Conservation (phyloP, 2,888 invertebrate genomes). For the Flabesymbios commensalis region DNA sequence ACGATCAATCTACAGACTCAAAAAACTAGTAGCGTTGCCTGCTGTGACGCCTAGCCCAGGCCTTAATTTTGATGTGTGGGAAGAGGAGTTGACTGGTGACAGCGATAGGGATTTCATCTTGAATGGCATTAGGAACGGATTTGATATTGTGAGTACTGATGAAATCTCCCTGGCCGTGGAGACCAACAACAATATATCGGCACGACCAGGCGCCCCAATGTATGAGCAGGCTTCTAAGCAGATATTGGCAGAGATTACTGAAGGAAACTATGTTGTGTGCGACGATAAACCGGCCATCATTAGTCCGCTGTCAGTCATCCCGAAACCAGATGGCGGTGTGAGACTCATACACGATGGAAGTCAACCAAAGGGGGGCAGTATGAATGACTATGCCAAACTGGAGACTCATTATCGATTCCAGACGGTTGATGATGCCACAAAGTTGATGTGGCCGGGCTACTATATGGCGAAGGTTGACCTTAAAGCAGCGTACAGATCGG, state of each 20-base stretch:
- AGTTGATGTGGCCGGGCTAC: neutral
- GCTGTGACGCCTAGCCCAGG: no score
- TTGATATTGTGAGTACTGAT: neutral
- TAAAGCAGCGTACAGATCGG: neutral
- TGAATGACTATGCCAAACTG: neutral
- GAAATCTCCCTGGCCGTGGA: neutral
- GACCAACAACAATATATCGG: neutral
- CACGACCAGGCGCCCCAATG: neutral
- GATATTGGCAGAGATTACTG: neutral
- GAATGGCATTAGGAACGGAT: neutral
- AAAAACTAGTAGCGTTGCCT: no score
- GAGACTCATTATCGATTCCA: neutral
- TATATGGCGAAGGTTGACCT: constrained; percentile 3
- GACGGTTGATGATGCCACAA: neutral
- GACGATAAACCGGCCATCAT: neutral
- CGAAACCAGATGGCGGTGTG: neutral
- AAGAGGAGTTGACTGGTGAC: neutral
- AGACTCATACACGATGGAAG: neutral
- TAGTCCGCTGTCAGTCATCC: neutral
- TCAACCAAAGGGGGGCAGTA: neutral
- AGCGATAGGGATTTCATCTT: neutral
- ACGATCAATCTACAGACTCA: no score
- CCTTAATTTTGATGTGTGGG: no score
- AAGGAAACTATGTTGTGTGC: neutral
- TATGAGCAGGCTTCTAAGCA: neutral